These are phyloP conservation scores for Argopecten irradians DNA, from an alignment of 1,140 invertebrate species.

Conservation along the genomic window DNA sequence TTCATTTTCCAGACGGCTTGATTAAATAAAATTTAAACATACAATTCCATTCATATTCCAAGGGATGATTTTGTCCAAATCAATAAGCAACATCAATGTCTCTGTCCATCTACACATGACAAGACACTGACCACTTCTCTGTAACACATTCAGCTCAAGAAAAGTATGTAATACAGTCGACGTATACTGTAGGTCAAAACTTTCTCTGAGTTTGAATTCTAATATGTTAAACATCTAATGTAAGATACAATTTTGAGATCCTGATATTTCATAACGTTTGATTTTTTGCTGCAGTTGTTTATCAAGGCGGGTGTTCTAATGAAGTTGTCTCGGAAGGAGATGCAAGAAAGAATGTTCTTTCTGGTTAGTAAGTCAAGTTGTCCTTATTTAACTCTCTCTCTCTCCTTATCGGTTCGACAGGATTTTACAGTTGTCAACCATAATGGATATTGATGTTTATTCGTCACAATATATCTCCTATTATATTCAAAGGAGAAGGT, in stretches of 20 bases:
- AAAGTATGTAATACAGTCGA: no score
- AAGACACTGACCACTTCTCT: no score
- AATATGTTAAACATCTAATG: not conserved
- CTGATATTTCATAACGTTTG: not conserved
- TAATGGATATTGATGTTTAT: not conserved
- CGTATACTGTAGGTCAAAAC: no score
- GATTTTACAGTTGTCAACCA: not conserved
- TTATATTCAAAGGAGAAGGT: no score
- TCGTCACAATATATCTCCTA: not conserved
- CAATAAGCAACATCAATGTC: no score
- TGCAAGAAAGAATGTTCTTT: constrained; percentile 85
- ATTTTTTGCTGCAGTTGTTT: constrained; percentile 78
- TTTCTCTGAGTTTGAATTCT: not conserved
- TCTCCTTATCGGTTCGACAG: not conserved
- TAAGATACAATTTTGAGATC: not conserved
- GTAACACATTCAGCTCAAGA: no score
- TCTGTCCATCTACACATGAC: no score
- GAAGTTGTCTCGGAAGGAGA: constrained; percentile 84
- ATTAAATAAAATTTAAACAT: no score
- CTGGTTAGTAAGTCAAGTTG: constrained; percentile 78
- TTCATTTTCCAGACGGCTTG: no score
- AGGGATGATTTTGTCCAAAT: no score
- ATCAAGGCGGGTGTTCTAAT: constrained; percentile 84
- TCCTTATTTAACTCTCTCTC: constrained; percentile 9
- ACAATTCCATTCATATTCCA: no score